These are phyloP conservation scores for Sinocyclocheilus grahami DNA, from an alignment of 2,113 vertebrate genomes.

Conservation along the genomic window DNA sequence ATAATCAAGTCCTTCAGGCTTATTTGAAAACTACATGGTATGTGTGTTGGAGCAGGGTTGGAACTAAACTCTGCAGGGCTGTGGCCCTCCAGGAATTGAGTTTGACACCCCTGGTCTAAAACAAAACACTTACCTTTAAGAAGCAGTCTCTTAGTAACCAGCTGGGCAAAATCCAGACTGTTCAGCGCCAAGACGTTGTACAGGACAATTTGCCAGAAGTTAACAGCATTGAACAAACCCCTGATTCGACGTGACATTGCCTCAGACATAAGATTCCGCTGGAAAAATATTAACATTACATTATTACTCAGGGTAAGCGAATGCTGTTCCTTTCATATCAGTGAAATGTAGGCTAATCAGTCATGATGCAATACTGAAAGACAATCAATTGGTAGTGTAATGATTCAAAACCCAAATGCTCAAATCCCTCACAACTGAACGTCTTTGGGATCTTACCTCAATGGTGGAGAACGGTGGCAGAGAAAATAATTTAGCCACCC, in stretches of 20 bases:
- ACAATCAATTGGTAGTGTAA: neutral
- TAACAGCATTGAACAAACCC: slow-evolving; percentile 86
- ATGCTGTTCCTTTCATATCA: neutral
- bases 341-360: neutral
- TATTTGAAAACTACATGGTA: too few relatives aligned
- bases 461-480: slow-evolving; percentile 80
- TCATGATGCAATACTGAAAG: neutral
- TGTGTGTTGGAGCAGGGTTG: too few relatives aligned
- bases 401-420: slow-evolving; percentile 3
- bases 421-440: neutral
- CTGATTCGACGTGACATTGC: slow-evolving; percentile 90
- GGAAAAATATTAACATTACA: neutral
- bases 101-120: neutral
- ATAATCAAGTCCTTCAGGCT: too few relatives aligned
- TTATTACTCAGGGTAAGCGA: neutral
- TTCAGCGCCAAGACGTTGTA: slow-evolving; percentile 95
- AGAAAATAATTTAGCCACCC: slow-evolving; percentile 93
- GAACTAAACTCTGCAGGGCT: too few relatives aligned
- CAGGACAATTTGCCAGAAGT: slow-evolving; percentile 95
- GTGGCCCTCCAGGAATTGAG: too few relatives aligned
- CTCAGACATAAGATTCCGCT: slow-evolving; percentile 80
- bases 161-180: slow-evolving; percentile 89
- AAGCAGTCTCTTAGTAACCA: slow-evolving; percentile 86
- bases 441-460: slow-evolving; percentile 79
- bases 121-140: slow-evolving; percentile 70